A percentile compares a stretch with the other conserved stretches of the same genome.
These are phyloP conservation scores for Cactoblastis cactorum DNA, from an alignment of 2,888 invertebrate species.

Conservation along the genomic window DNA sequence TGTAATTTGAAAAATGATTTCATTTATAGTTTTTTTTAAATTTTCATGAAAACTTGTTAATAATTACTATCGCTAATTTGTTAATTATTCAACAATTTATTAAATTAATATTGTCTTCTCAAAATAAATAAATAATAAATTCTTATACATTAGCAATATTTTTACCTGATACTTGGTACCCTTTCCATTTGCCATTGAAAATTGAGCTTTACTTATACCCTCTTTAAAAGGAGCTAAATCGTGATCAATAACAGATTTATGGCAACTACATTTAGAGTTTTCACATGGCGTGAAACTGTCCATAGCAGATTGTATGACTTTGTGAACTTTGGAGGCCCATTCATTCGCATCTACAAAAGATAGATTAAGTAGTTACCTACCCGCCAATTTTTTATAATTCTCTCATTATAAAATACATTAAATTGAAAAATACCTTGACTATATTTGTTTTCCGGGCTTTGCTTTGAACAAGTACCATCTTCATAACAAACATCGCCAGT, in stretches of 20 bases:
- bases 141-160: neutral
- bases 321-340: slow-evolving; percentile 54
- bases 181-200: slow-evolving; percentile 76
- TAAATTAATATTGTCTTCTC: no score
- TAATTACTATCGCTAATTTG: no score
- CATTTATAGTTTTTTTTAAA: no score
- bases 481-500: slow-evolving; percentile 26
- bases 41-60: no score
- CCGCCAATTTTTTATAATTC: no score
- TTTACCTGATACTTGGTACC: slow-evolving; percentile 68
- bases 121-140: no score
- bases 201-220: slow-evolving; percentile 84
- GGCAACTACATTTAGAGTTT: slow-evolving; percentile 81
- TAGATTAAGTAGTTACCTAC: neutral
- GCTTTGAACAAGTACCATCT: slow-evolving; percentile 27
- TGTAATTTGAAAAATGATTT: no score
- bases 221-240: slow-evolving; percentile 85
- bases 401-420: no score
- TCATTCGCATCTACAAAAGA: slow-evolving; percentile 67
- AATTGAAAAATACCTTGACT: slow-evolving; percentile 30
- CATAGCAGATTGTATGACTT: slow-evolving; percentile 71
- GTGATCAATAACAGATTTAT: slow-evolving; percentile 79
- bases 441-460: slow-evolving; percentile 30
- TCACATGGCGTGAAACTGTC: slow-evolving; percentile 77
- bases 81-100: no score